Percentiles rank a stretch among this genome's conserved stretches.
Evolutionary conservation across 2,113 vertebrate genomes (phyloP).

Genomic region (Xenus cinereus): DNA sequence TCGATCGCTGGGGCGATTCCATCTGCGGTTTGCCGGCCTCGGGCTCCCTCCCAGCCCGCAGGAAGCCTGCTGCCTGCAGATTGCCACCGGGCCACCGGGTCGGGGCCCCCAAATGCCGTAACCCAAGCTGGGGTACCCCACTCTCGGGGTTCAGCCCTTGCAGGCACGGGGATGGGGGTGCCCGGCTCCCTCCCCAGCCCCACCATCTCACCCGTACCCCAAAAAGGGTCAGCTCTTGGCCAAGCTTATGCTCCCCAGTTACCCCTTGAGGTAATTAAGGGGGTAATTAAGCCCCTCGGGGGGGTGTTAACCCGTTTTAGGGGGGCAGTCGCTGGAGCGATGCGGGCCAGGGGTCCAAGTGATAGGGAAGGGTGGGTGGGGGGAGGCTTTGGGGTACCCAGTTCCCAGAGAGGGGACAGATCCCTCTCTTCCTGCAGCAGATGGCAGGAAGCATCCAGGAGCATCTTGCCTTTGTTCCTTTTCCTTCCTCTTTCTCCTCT

Average conservation of each 20-base stretch:
- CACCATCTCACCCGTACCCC: not conserved
- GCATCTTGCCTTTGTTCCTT: not conserved
- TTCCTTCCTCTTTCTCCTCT: not conserved
- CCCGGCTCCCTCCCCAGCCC: not conserved
- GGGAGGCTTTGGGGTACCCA: not conserved
- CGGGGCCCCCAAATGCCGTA: fast-evolving
- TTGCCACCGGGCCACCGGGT: not conserved
- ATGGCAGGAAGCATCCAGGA: not conserved
- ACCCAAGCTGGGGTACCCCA: not conserved
- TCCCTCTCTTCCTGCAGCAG: fast-evolving
- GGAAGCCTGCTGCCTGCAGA: not conserved
- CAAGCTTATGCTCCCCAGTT: not conserved
- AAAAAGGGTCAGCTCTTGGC: not conserved
- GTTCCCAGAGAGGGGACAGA: not conserved
- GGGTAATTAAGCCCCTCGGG: not conserved
- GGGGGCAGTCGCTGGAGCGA: not conserved
- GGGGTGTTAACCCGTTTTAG: not conserved
- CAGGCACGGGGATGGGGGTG: not conserved
- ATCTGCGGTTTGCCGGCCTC: not conserved
- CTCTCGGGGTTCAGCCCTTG: not conserved
- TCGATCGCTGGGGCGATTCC: not conserved
- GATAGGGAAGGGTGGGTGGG: not conserved
- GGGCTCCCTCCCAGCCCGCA: not conserved
- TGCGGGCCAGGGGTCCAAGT: not conserved
- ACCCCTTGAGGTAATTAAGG: not conserved